Conservation (phyloP, 2,888 invertebrate genomes). For the Heliconius ethilla region DNA sequence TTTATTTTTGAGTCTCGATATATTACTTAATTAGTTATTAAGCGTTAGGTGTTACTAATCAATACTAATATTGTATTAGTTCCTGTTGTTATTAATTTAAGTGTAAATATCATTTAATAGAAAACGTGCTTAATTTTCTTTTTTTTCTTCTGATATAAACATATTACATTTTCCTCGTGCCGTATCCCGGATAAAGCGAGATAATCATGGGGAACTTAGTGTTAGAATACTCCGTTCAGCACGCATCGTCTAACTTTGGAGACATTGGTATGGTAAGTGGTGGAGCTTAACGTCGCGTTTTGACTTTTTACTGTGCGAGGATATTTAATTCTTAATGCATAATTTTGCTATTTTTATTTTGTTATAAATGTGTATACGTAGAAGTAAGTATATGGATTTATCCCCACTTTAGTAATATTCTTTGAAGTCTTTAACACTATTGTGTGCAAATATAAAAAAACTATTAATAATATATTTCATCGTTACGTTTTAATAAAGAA, state of each 20-base stretch:
- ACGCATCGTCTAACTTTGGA: too few species aligned
- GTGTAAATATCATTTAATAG: not conserved
- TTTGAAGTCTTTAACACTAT: conserved; percentile 41
- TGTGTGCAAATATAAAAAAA: conserved; percentile 31
- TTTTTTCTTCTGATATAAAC: not conserved
- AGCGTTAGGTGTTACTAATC: not conserved
- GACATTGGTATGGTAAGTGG: not conserved
- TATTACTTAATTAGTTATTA: conserved; percentile 6
- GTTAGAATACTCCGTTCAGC: not conserved
- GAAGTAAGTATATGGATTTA: conserved; percentile 28
- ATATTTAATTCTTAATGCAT: not conserved
- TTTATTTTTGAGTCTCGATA: not conserved
- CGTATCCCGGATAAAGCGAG: not conserved
- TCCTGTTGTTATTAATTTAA: conserved; percentile 18
- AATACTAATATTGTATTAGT: conserved; percentile 16
- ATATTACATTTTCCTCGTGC: not conserved
- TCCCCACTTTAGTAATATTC: conserved; percentile 35
- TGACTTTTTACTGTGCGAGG: not conserved
- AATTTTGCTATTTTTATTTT: not conserved
- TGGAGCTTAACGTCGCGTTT: not conserved
- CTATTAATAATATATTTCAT: not conserved
- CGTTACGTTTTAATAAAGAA: not conserved
- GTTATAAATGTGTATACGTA: not conserved
- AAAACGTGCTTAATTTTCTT: not conserved
- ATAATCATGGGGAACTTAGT: not conserved